Percentiles rank a stretch among this genome's conserved stretches.
These are phyloP conservation scores for Onychostruthus taczanowskii DNA, from an alignment of 2,113 vertebrate species.

Conservation along the genomic window DNA sequence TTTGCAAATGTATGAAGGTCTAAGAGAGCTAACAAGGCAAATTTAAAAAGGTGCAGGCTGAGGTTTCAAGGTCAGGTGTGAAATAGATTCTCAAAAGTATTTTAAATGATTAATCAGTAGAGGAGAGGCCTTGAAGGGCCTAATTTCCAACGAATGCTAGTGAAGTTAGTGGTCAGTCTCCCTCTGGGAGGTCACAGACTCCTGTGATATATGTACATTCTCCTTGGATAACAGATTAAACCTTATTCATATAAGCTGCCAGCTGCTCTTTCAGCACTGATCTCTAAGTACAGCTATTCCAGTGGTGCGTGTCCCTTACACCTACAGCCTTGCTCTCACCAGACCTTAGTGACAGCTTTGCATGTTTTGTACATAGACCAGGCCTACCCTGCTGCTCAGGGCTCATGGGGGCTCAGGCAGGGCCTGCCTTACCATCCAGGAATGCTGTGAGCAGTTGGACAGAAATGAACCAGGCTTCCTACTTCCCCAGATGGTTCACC, in stretches of 20 bases:
- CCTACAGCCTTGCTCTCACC: neutral
- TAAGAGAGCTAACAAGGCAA: neutral
- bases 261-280: neutral
- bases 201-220: neutral
- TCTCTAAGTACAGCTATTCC: neutral
- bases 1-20: neutral
- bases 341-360: neutral
- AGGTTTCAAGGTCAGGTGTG: neutral
- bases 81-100: neutral
- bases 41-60: neutral
- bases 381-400: neutral
- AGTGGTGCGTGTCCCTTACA: neutral
- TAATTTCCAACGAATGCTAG: neutral
- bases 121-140: neutral
- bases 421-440: neutral
- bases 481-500: neutral
- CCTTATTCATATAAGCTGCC: neutral
- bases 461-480: slow-evolving; percentile 3
- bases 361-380: neutral
- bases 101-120: neutral
- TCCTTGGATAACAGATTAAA: neutral
- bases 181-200: neutral
- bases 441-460: neutral
- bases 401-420: neutral
- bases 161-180: neutral